Evolutionary conservation across 1,140 invertebrate species (phyloP).

Genomic region (Zaprionus ornatus): DNA sequence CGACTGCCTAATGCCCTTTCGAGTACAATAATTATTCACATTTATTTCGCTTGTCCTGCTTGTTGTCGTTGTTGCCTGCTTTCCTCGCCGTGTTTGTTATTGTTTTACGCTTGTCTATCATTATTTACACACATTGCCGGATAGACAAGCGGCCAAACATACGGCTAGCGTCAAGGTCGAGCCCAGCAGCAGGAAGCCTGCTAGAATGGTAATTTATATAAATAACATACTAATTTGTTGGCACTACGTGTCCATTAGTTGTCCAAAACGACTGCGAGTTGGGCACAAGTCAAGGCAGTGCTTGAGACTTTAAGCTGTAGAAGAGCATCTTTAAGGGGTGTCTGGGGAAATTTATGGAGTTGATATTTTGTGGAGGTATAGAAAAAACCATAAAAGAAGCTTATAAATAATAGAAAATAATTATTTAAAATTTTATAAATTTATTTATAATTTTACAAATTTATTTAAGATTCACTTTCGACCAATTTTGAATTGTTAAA

Average conservation of each 20-base stretch:
- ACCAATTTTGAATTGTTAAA: no score
- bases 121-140: constrained; percentile 61
- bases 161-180: neutral
- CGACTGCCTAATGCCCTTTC: constrained; percentile 62
- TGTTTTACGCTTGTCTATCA: constrained; percentile 44
- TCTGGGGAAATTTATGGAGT: neutral
- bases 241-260: constrained; percentile 23
- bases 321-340: neutral
- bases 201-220: constrained; percentile 61
- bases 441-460: no score
- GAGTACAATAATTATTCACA: constrained; percentile 70
- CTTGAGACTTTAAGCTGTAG: neutral
- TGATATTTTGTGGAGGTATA: neutral
- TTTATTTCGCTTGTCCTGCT: constrained; percentile 42
- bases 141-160: constrained; percentile 19
- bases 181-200: neutral
- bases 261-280: neutral
- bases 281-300: neutral
- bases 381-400: no score
- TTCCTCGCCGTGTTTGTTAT: constrained; percentile 20
- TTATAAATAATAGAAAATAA: no score
- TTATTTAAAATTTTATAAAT: no score
- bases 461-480: no score
- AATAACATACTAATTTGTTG: constrained; percentile 68
- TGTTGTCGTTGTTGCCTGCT: neutral